Conservation (phyloP, 2,113 vertebrate genomes). For the Podarcis muralis region DNA sequence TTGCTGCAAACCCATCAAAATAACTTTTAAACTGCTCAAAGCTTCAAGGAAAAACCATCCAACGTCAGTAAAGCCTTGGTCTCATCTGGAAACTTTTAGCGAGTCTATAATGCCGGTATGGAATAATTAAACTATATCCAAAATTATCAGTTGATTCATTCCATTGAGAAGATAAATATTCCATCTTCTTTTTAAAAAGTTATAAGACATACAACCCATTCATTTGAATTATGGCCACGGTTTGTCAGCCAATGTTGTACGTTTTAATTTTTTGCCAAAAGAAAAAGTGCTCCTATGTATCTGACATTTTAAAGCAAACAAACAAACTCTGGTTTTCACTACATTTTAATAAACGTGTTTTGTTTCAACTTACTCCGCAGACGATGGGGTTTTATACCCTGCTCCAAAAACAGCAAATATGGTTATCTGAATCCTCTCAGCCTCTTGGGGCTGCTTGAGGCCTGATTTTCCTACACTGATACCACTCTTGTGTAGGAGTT, state of each 20-base stretch:
- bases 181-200: neutral
- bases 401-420: neutral
- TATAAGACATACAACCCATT: neutral
- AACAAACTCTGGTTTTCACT: neutral
- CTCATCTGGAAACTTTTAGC: neutral
- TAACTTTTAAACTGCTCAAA: neutral
- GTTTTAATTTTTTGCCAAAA: neutral
- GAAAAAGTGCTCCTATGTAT: neutral
- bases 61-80: neutral
- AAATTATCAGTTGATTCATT: neutral
- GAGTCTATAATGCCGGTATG: neutral
- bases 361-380: neutral
- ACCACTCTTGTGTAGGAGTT: neutral
- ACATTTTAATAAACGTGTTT: neutral
- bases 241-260: neutral
- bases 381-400: neutral
- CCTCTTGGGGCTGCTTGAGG: neutral
- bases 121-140: slow-evolving; percentile 12
- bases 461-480: neutral
- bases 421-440: neutral
- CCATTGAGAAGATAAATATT: neutral
- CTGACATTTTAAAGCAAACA: neutral
- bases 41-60: neutral
- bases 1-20: neutral
- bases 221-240: neutral